A percentile compares a stretch with the other conserved stretches of the same genome.
Conservation (phyloP, 2,888 invertebrate species). For the Aleiodes testaceus region DNA sequence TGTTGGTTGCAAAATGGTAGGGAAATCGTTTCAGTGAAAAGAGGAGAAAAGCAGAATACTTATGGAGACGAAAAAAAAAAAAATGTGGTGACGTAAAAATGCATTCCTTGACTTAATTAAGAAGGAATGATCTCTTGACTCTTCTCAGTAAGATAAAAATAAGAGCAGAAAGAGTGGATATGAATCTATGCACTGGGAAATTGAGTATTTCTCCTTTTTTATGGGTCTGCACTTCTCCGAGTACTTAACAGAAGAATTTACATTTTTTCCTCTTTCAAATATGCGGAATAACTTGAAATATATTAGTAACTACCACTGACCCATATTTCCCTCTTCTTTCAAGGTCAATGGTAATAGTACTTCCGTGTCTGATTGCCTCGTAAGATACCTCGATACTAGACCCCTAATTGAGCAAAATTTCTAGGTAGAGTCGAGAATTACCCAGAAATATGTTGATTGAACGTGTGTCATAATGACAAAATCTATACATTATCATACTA, state of each 20-base stretch:
- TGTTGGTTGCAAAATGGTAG: not conserved
- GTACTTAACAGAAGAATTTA: too few relatives aligned
- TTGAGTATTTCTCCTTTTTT: too few relatives aligned
- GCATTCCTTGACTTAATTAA: conserved; percentile 12
- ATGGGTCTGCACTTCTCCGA: too few relatives aligned
- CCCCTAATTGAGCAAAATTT: conserved; percentile 24
- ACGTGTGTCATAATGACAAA: conserved; percentile 14
- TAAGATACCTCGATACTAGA: conserved; percentile 31
- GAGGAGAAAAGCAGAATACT: conserved; percentile 20
- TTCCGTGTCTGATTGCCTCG: conserved; percentile 42
- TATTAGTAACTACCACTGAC: conserved; percentile 27
- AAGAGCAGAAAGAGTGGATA: too few relatives aligned
- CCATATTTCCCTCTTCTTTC: conserved; percentile 34
- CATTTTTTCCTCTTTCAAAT: too few relatives aligned
- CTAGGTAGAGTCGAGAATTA: conserved; percentile 29
- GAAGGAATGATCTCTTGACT: not conserved
- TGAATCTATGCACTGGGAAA: too few relatives aligned
- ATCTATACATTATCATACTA: not conserved
- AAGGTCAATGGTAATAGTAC: conserved; percentile 35
- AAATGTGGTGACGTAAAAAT: conserved; percentile 25
- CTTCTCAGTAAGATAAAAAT: too few relatives aligned
- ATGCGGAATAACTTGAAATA: too few relatives aligned
- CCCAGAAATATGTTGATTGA: conserved; percentile 30
- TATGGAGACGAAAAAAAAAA: conserved; percentile 18
- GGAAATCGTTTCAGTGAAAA: conserved; percentile 7